Evolutionary conservation across 2,113 vertebrate species (phyloP).

Genomic region (Rhabdornis inornatus): DNA sequence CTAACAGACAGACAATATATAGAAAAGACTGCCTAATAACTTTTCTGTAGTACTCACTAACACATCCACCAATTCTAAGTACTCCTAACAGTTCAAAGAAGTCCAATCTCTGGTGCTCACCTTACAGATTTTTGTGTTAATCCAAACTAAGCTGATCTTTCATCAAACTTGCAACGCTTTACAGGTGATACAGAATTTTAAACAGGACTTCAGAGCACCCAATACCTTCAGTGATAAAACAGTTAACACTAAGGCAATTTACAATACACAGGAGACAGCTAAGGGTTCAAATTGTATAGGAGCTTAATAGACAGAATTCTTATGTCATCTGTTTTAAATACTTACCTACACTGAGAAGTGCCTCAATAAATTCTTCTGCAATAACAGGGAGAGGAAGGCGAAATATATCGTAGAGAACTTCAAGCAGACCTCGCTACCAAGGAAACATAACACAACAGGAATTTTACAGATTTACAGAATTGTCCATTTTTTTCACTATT

Average conservation of each 20-base stretch:
- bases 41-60: not conserved
- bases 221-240: not conserved
- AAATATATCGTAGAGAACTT: conserved; percentile 97
- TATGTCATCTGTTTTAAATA: not conserved
- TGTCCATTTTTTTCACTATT: not conserved
- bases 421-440: conserved; percentile 87
- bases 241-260: not conserved
- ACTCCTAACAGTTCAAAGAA: not conserved
- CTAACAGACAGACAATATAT: not conserved
- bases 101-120: too few relatives aligned
- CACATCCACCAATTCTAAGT: not conserved
- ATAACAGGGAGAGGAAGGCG: conserved; percentile 90
- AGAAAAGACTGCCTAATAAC: not conserved
- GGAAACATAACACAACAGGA: not conserved
- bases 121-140: not conserved
- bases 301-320: not conserved
- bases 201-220: not conserved
- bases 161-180: not conserved
- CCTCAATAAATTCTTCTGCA: conserved; percentile 94
- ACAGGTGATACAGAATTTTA: not conserved
- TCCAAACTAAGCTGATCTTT: not conserved
- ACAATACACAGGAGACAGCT: not conserved
- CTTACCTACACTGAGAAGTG: conserved; percentile 93
- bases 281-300: not conserved
- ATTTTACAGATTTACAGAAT: not conserved